These are phyloP conservation scores for Onychostruthus taczanowskii DNA, from an alignment of 2,113 vertebrate species.

Conservation along the genomic window DNA sequence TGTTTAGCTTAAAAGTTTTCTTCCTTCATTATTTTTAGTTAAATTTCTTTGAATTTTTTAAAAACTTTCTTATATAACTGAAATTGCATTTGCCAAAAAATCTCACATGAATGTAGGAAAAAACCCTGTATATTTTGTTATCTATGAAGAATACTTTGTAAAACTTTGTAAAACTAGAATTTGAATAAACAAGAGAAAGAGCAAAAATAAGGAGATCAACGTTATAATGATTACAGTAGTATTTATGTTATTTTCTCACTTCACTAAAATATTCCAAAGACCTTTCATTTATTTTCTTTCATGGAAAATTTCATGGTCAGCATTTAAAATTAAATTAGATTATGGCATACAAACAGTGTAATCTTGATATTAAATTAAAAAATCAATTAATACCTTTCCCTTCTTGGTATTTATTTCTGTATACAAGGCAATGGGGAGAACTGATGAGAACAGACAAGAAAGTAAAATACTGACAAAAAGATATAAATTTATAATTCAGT, in stretches of 20 bases:
- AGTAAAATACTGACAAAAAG: not conserved
- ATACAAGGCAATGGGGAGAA: accelerated
- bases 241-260: not conserved
- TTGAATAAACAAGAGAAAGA: not conserved
- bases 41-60: not conserved
- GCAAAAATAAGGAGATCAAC: not conserved
- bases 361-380: not conserved
- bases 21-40: not conserved
- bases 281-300: not conserved
- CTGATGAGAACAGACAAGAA: not conserved
- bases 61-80: not conserved
- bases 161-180: not conserved
- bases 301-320: not conserved
- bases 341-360: not conserved
- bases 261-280: not conserved
- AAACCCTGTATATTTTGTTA: accelerated
- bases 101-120: not conserved
- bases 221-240: no score
- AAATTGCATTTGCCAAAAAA: not conserved
- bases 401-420: not conserved
- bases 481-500: not conserved
- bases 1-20: not conserved
- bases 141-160: not conserved
- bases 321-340: not conserved
- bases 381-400: not conserved